phyloP scores from a whole-genome alignment of 64 coral and sea anemone genomes.

The Exaiptasia diaphana region DNA sequence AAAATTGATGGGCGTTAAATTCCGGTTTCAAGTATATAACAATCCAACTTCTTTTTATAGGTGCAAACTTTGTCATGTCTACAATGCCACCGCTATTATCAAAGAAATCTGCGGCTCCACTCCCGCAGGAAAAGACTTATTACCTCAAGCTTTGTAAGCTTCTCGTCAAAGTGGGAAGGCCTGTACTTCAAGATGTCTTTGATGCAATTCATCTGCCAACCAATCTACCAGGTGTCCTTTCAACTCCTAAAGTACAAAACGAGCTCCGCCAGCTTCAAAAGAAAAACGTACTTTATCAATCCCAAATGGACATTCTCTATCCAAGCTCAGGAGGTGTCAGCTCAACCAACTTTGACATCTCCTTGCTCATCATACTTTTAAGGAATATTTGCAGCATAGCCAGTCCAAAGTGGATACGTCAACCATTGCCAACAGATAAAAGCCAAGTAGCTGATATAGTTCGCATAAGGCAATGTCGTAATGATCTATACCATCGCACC shows the following conservation, averaged over 20 bases:
- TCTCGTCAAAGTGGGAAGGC: neutral
- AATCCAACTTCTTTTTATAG: too few relatives aligned
- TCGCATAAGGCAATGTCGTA: constrained; percentile 2
- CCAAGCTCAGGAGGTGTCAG: neutral
- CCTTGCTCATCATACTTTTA: constrained; percentile 1
- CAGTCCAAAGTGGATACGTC: neutral
- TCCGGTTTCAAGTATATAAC: too few relatives aligned
- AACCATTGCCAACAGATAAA: neutral
- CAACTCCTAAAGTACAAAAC: neutral
- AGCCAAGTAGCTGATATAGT: neutral
- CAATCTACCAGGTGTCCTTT: neutral
- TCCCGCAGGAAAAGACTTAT: neutral
- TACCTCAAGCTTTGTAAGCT: neutral
- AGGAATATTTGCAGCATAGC: neutral
- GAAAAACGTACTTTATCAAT: too few relatives aligned
- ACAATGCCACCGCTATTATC: too few relatives aligned
- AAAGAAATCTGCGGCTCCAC: too few relatives aligned
- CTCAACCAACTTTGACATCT: constrained; percentile 2
- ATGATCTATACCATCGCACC: neutral
- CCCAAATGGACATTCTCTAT: too few relatives aligned
- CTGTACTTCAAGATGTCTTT: neutral
- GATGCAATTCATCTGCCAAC: neutral
- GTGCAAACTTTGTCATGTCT: too few relatives aligned
- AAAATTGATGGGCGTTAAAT: too few relatives aligned
- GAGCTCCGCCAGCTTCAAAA: too few relatives aligned